phyloP scores from a whole-genome alignment of 2,888 invertebrate genomes.

The Allolobophora icterica region DNA sequence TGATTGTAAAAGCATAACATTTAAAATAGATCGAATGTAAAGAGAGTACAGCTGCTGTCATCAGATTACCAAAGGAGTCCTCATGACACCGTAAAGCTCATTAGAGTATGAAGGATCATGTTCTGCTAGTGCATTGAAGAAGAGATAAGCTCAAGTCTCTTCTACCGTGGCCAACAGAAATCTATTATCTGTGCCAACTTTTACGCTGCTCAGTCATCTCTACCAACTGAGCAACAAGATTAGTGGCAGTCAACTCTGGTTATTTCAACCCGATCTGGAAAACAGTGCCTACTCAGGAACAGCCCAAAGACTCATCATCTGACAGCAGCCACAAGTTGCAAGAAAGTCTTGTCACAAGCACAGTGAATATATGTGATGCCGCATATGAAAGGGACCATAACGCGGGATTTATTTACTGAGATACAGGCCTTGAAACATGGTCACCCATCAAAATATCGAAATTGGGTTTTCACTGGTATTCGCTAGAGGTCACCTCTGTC shows the following conservation, averaged over 20 bases:
- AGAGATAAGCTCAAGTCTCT: slow-evolving; percentile 10
- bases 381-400: too few relatives aligned
- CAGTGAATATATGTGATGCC: too few relatives aligned
- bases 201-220: slow-evolving; percentile 1
- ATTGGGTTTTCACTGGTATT: too few relatives aligned
- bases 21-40: neutral
- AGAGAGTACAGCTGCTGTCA: neutral
- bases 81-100: neutral
- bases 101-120: neutral
- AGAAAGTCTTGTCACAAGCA: neutral
- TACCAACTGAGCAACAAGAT: neutral
- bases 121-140: neutral
- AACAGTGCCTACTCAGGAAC: neutral
- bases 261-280: neutral
- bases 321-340: neutral
- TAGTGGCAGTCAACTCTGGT: neutral
- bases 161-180: slow-evolving; percentile 9
- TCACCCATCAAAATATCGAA: too few relatives aligned
- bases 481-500: too few relatives aligned
- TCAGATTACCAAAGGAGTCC: slow-evolving; percentile 12
- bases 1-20: neutral
- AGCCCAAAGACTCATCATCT: neutral
- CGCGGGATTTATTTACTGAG: too few relatives aligned
- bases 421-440: too few relatives aligned
- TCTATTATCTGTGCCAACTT: neutral